Percentiles rank a stretch among this genome's conserved stretches.
Conservation (phyloP, 2,888 invertebrate genomes). For the Meiosimyza decipiens region DNA sequence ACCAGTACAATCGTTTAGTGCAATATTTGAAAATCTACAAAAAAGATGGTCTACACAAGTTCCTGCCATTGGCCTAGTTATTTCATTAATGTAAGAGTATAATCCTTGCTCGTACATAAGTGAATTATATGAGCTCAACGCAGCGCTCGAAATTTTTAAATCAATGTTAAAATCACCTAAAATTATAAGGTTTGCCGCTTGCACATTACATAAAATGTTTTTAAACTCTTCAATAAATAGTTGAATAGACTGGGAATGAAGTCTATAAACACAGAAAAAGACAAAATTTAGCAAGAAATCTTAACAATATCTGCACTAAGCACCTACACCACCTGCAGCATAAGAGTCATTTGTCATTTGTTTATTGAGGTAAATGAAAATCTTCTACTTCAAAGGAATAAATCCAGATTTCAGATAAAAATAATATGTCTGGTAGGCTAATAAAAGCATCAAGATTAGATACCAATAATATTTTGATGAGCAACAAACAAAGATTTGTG, state of each 20-base stretch:
- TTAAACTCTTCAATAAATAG: not conserved
- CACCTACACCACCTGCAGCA: not conserved
- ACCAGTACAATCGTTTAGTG: not conserved
- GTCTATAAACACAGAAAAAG: slow-evolving; percentile 2
- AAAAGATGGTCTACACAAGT: not conserved
- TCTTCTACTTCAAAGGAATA: slow-evolving; percentile 2
- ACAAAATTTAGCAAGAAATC: slow-evolving; percentile 3
- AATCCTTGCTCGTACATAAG: slow-evolving; percentile 9
- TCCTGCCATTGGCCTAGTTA: not conserved
- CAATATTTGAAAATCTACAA: slow-evolving; percentile 13
- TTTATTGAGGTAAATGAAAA: slow-evolving; percentile 3
- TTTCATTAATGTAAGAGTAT: not conserved
- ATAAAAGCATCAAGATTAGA: slow-evolving; percentile 7
- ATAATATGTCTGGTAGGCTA: not conserved
- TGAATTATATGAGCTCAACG: slow-evolving; percentile 11
- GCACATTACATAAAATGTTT: not conserved
- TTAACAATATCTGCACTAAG: not conserved
- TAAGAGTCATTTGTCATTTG: not conserved
- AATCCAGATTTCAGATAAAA: slow-evolving; percentile 13
- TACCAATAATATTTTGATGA: slow-evolving; percentile 9
- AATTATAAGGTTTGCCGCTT: not conserved
- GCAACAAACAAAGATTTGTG: not conserved
- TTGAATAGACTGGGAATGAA: not conserved
- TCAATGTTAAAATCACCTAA: not conserved
- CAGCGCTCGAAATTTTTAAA: not conserved